Evolutionary conservation across 2,797 vertebrate genomes (phyloP).

Genomic region (Eidolon dupreanum): DNA sequence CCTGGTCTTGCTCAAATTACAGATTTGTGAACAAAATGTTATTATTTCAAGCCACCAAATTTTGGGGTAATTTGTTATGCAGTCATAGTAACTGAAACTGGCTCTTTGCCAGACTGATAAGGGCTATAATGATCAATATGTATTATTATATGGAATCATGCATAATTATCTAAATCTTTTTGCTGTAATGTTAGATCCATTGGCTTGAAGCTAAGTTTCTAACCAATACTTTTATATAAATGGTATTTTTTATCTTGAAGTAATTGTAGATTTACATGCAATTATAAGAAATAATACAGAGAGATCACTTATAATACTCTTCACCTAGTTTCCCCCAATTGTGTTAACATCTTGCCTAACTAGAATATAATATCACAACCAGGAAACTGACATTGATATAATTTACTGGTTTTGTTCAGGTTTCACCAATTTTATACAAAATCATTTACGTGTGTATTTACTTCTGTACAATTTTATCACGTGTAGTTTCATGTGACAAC

Average conservation of each 20-base stretch:
- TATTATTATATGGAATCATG: neutral
- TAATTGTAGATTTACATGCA: constrained; percentile 21
- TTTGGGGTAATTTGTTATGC: constrained; percentile 18
- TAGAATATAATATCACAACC: neutral
- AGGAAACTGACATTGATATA: constrained; percentile 23
- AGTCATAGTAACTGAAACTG: neutral
- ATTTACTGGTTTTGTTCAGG: neutral
- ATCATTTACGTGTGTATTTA: neutral
- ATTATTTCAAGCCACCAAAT: constrained; percentile 10
- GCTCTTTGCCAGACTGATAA: neutral
- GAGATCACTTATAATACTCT: neutral
- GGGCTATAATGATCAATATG: neutral
- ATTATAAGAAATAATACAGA: neutral
- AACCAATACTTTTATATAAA: constrained; percentile 11
- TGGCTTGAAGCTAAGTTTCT: constrained; percentile 13
- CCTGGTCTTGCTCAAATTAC: neutral
- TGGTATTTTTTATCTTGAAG: neutral
- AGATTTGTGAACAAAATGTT: constrained; percentile 32
- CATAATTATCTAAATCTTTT: constrained; percentile 7
- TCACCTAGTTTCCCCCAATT: neutral
- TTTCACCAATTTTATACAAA: constrained; percentile 8
- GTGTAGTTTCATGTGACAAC: neutral
- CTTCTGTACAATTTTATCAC: constrained; percentile 22
- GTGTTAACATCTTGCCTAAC: neutral
- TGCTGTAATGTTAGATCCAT: neutral